Evolutionary conservation across 2,113 vertebrate genomes (phyloP), one percentile per base, ranked within the genome.

Genomic region (Oreochromis tanganicae): DNA sequence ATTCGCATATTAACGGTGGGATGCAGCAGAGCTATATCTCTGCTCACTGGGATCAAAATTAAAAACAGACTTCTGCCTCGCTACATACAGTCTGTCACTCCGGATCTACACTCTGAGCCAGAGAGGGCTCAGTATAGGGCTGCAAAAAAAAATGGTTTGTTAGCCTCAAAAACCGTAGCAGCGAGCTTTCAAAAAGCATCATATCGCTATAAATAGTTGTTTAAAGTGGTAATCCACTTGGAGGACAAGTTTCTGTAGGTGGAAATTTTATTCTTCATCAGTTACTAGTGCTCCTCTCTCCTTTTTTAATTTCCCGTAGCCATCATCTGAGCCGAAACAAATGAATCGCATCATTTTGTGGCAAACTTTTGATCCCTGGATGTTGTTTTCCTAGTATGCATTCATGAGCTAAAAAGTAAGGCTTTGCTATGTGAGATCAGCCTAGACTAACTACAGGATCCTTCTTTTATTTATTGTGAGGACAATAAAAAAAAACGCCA

Each of bases 11-110:
- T 71, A 90, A 91, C 63, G 21, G 43, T 59, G 24, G 84, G 81
- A 85, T 55, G 84, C 87, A 83, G 82, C 43, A 6, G n/a, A 91
- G 83, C 78, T 80, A 27, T 9, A 68, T 85, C 83, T 79, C 43
- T 52, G 5, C 85, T 90, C 16, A 3, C 80, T 34, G 66, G 66
- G 88, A 78, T 90, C 50, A 8, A 75, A 90, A 92, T 92, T 55
- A 83, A 90, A 90, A 89, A 48, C 87, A 91, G 86, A 83, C 86
- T 88, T 91, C 84, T 90, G 91, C 80, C 78, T 87, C 36, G 17
- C 83, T 85, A 90, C 86, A 66, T 85, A 4, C 73, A 78, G 73
- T 78, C 73, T 87, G 90, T 89, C 89, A 57, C 82, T 88, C 84
- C 57, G 6, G 50, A 90, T 85, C 71, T 61, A 24, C 66, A 83